phyloP scores from a whole-genome alignment of 2,113 vertebrate genomes.

The Pantherophis guttatus region DNA sequence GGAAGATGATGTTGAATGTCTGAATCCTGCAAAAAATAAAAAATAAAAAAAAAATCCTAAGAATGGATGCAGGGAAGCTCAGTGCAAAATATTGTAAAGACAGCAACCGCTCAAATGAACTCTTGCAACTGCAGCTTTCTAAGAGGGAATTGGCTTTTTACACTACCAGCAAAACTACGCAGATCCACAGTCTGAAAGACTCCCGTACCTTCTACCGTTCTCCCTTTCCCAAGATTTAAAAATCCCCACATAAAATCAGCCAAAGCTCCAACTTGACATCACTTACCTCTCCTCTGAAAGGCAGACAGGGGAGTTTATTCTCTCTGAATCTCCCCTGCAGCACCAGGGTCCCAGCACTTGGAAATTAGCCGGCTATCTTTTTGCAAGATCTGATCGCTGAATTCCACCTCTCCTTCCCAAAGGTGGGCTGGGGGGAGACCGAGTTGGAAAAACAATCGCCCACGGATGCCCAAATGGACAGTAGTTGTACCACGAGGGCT shows the following conservation, averaged over 20 bases:
- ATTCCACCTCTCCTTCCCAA: background rate
- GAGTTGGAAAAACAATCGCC: background rate
- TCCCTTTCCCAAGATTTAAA: background rate
- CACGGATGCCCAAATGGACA: background rate
- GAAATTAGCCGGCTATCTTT: background rate
- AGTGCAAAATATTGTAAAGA: background rate
- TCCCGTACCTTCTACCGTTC: background rate
- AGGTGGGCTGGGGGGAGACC: no score
- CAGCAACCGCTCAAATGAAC: background rate
- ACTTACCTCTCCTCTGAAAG: constrained; percentile 40
- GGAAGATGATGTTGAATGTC: background rate
- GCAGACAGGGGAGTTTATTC: background rate
- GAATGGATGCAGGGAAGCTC: background rate
- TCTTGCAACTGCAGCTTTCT: background rate
- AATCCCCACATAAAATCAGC: background rate
- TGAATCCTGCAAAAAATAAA: background rate
- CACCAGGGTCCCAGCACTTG: no score
- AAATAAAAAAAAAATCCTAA: background rate
- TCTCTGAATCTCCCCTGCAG: background rate
- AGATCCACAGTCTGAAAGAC: background rate
- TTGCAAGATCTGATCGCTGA: background rate
- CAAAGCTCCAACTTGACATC: constrained; percentile 21
- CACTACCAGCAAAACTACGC: background rate
- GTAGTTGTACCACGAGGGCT: background rate
- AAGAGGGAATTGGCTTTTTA: background rate